Evolutionary conservation across 2,797 vertebrate species (phyloP).

Genomic region (Mallotus villosus): DNA sequence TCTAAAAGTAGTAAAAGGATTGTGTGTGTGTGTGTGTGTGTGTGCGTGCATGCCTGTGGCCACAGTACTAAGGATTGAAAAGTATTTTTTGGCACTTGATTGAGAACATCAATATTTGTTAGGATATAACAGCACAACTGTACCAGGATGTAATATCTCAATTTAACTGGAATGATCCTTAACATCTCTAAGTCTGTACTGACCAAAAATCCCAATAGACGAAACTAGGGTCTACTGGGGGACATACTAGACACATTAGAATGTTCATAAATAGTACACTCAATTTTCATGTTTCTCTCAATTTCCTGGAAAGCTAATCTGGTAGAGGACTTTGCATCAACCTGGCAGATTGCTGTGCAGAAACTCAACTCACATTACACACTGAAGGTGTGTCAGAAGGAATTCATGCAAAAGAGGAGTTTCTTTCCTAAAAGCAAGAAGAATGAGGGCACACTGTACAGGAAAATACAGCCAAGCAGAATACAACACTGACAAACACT

Average conservation of each 20-base stretch:
- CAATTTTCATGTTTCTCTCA: not conserved
- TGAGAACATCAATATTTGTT: too few relatives aligned
- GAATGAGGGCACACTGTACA: not conserved
- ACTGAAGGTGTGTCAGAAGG: not conserved
- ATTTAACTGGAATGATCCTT: too few relatives aligned
- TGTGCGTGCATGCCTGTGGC: not conserved
- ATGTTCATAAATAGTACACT: not conserved
- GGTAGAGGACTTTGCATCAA: slow-evolving; percentile 4
- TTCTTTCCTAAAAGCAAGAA: not conserved
- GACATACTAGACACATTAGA: too few relatives aligned
- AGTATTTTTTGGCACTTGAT: too few relatives aligned
- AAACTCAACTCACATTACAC: slow-evolving; percentile 6
- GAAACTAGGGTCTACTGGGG: too few relatives aligned
- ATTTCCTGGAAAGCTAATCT: not conserved
- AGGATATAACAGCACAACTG: too few relatives aligned
- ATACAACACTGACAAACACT: not conserved
- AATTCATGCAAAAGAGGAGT: not conserved
- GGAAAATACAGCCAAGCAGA: not conserved
- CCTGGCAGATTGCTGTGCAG: not conserved
- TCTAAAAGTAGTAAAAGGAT: not conserved
- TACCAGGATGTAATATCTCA: too few relatives aligned
- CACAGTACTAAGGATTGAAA: too few relatives aligned
- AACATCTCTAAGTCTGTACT: too few relatives aligned
- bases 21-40: slow-evolving; percentile 7
- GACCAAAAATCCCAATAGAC: too few relatives aligned